Evolutionary conservation across 2,888 invertebrate species (phyloP).

Genomic region (Tetragonula carbonaria): DNA sequence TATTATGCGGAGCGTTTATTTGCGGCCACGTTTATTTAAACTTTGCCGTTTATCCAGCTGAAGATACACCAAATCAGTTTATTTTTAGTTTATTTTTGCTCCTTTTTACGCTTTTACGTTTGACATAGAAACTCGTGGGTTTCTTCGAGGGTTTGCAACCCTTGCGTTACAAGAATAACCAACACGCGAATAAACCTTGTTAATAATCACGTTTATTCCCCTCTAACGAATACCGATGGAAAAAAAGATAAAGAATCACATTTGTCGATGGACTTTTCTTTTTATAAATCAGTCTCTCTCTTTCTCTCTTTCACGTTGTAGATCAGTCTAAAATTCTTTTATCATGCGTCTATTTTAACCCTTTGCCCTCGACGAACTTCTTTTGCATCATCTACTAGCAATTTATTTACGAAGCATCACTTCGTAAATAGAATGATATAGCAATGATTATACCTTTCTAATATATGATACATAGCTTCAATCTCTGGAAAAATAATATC

Average conservation of each 20-base stretch:
- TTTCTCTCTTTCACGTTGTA: not conserved
- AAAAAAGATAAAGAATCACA: not conserved
- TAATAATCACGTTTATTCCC: not conserved
- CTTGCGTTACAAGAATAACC: not conserved
- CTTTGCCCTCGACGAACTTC: too few species aligned
- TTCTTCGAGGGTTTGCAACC: not conserved
- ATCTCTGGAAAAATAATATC: too few species aligned
- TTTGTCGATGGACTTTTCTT: not conserved
- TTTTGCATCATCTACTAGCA: too few species aligned
- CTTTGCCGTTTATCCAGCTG: slow-evolving; percentile 2
- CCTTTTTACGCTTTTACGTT: not conserved
- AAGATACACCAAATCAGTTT: not conserved
- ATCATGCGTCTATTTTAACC: too few species aligned
- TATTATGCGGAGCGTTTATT: not conserved
- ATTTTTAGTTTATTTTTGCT: not conserved
- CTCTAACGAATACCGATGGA: not conserved
- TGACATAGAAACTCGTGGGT: too few species aligned
- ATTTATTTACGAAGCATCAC: too few species aligned
- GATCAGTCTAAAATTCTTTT: too few species aligned
- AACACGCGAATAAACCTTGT: too few species aligned
- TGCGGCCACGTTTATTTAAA: not conserved
- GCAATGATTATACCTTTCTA: too few species aligned
- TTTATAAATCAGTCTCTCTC: not conserved
- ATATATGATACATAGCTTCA: too few species aligned
- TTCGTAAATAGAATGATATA: too few species aligned